Conservation (phyloP, 1,140 invertebrate species). For the Drosophila cardini region DNA sequence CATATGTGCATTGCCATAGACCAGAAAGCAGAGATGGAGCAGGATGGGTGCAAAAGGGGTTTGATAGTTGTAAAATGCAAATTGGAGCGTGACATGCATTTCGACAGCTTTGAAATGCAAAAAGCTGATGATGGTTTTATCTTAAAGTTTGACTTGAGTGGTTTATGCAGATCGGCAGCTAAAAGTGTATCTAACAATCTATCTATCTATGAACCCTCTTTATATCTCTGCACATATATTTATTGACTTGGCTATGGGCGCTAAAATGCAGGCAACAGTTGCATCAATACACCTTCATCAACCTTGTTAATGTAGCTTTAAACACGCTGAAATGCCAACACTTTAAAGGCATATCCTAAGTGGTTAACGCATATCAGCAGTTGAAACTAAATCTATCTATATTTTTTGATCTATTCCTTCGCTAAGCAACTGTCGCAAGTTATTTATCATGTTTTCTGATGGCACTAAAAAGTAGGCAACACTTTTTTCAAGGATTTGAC, state of each 20-base stretch:
- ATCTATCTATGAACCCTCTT: background rate
- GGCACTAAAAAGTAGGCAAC: constrained; percentile 50
- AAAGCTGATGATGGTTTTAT: constrained; percentile 41
- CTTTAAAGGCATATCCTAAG: no score
- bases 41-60: background rate
- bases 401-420: no score
- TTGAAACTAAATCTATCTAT: background rate
- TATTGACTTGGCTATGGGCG: constrained; percentile 33
- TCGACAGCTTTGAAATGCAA: constrained; percentile 58
- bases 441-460: constrained; percentile 36
- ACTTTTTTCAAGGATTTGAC: constrained; percentile 39
- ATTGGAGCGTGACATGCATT: constrained; percentile 80
- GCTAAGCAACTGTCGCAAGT: background rate
- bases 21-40: background rate
- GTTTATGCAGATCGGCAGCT: constrained; percentile 9
- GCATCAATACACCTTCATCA: no score
- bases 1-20: constrained; percentile 22
- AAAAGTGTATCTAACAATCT: background rate
- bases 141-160: constrained; percentile 27
- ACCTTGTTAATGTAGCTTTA: no score
- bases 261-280: constrained; percentile 47
- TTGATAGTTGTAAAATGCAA: constrained; percentile 62
- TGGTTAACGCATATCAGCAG: no score
- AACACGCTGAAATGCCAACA: no score
- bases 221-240: constrained; percentile 11